Conservation (phyloP, 2,113 vertebrate genomes). For the Etheostoma cragini region DNA sequence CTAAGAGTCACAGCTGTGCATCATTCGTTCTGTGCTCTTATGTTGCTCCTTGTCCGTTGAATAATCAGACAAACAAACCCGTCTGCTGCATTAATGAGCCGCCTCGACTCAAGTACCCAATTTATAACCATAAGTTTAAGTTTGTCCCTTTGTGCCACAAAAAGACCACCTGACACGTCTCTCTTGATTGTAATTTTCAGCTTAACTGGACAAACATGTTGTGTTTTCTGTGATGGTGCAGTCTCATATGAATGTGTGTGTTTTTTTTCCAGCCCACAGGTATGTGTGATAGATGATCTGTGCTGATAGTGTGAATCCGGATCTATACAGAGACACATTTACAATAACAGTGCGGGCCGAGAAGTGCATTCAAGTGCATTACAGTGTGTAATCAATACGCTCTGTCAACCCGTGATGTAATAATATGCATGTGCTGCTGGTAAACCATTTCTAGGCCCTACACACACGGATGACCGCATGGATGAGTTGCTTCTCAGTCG, state of each 20-base stretch:
- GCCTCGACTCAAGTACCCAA: conserved; percentile 22
- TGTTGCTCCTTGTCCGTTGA: conserved; percentile 14
- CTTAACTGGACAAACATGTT: conserved; percentile 9
- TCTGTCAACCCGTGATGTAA: conserved; percentile 74
- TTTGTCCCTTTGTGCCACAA: conserved; percentile 21
- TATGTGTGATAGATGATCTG: conserved; percentile 68
- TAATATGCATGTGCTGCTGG: conserved; percentile 76
- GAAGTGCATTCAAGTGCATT: conserved; percentile 76
- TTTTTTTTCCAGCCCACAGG: conserved; percentile 14
- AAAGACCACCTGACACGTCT: conserved; percentile 24
- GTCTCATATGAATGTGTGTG: conserved; percentile 22
- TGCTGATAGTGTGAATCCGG: conserved; percentile 58
- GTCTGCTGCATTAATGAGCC: conserved; percentile 40
- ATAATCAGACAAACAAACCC: conserved; percentile 17
- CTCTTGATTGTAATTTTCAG: conserved; percentile 30
- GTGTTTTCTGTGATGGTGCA: conserved; percentile 13
- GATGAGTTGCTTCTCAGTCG: conserved; percentile 73
- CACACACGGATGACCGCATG: conserved; percentile 65
- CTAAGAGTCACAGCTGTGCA: conserved; percentile 42
- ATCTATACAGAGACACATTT: conserved; percentile 75
- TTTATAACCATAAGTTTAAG: conserved; percentile 27
- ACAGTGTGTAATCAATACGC: conserved; percentile 75
- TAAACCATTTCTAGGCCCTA: conserved; percentile 62
- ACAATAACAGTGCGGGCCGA: conserved; percentile 68
- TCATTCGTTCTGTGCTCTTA: conserved; percentile 25